Evolutionary conservation across 35 echinoderm and acorn worm species (phyloP).

Genomic region (Heliocidaris erythrogramma): DNA sequence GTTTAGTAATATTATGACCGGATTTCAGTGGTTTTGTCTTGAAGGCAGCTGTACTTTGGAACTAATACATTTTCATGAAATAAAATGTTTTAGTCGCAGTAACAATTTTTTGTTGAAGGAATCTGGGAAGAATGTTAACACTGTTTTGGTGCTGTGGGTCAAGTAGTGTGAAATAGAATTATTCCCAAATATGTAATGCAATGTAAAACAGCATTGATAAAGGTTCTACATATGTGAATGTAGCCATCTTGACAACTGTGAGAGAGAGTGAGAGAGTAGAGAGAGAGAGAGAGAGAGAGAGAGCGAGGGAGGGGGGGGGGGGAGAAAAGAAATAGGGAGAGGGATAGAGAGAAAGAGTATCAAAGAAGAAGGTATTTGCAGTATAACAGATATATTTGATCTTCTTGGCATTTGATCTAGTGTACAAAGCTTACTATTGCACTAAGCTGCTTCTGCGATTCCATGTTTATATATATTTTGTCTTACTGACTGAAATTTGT

Average conservation of each 20-base stretch:
- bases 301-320: not conserved
- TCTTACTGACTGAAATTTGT: slow-evolving; percentile 40
- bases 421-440: not conserved
- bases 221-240: not conserved
- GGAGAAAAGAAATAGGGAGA: too few species aligned
- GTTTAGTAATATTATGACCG: not conserved
- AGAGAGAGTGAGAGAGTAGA: not conserved
- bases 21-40: not conserved
- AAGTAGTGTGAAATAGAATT: not conserved
- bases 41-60: not conserved
- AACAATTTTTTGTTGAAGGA: too few species aligned
- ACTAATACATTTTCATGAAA: not conserved
- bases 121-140: not conserved
- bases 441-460: not conserved
- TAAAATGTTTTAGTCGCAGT: not conserved
- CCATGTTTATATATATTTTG: not conserved
- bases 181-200: not conserved
- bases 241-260: not conserved
- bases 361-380: too few species aligned
- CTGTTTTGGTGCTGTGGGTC: not conserved
- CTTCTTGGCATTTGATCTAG: not conserved
- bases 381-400: not conserved
- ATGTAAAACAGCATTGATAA: not conserved
- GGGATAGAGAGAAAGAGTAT: too few species aligned
- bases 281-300: not conserved